These are phyloP conservation scores for Nannospalax galili DNA, from an alignment of 2,113 vertebrate species.

Conservation along the genomic window DNA sequence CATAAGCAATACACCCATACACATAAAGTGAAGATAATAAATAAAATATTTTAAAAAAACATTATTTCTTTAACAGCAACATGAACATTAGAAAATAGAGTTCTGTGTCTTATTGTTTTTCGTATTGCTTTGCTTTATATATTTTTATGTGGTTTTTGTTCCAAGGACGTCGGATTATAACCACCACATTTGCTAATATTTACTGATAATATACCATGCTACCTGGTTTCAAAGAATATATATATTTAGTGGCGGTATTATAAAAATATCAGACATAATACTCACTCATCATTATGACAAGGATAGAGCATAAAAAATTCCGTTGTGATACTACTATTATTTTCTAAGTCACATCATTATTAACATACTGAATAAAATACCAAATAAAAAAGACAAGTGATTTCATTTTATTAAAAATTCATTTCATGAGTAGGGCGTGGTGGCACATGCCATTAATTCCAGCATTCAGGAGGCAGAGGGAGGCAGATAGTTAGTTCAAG, in stretches of 20 bases:
- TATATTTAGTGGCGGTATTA: conserved; percentile 43
- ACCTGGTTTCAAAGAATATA: conserved; percentile 31
- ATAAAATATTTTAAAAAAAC: too few relatives aligned
- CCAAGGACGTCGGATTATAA: conserved; percentile 39
- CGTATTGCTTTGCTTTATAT: conserved; percentile 23
- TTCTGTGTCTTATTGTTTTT: conserved; percentile 35
- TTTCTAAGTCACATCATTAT: conserved; percentile 53
- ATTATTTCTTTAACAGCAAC: conserved; percentile 46
- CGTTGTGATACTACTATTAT: conserved; percentile 40
- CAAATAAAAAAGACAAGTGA: conserved; percentile 55
- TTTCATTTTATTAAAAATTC: conserved; percentile 45
- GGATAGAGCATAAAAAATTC: conserved; percentile 57
- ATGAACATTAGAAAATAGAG: conserved; percentile 39
- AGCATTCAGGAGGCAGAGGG: too few relatives aligned
- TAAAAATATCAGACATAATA: conserved; percentile 4
- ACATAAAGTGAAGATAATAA: too few relatives aligned
- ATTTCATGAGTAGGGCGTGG: too few relatives aligned
- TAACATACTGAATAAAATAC: conserved; percentile 44
- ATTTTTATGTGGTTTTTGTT: conserved; percentile 31
- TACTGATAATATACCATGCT: conserved; percentile 31
- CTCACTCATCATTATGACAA: conserved; percentile 46
- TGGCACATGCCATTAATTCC: too few relatives aligned
- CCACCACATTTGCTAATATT: not conserved
- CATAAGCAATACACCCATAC: too few relatives aligned
- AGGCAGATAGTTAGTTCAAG: too few relatives aligned